A percentile compares a stretch with the other conserved stretches of the same genome.
phyloP scores from a whole-genome alignment of 2,113 vertebrate genomes.

The Bubo scandiacus region DNA sequence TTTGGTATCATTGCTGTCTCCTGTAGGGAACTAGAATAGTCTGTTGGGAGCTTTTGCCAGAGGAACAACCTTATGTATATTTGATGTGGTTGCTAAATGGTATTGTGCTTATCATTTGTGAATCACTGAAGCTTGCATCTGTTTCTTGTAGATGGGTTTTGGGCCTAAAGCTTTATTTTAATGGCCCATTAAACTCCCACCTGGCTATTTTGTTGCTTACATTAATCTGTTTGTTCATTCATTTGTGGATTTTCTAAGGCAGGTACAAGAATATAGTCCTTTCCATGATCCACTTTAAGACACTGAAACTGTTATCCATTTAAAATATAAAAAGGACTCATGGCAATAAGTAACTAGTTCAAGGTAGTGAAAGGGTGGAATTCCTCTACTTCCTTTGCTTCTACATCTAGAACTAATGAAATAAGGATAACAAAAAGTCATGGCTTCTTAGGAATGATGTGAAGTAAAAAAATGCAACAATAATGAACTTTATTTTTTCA shows the following conservation, averaged over 20 bases:
- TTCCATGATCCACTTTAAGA: not conserved
- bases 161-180: not conserved
- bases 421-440: not conserved
- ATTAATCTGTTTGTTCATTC: not conserved
- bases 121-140: not conserved
- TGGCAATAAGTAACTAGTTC: not conserved
- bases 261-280: not conserved
- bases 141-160: not conserved
- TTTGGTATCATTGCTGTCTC: not conserved
- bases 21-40: not conserved
- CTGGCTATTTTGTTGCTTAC: not conserved
- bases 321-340: not conserved
- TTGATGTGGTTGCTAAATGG: conserved; percentile 1
- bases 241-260: not conserved
- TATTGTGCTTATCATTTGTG: not conserved
- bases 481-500: not conserved
- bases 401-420: not conserved
- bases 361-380: not conserved
- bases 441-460: not conserved
- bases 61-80: not conserved
- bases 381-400: not conserved
- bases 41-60: not conserved
- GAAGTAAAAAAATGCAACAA: not conserved
- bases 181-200: not conserved
- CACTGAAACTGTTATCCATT: not conserved